Evolutionary conservation across 1,140 invertebrate genomes (phyloP), one percentile per base, ranked within the genome.

Genomic region (Dendroctonus ponderosae): DNA sequence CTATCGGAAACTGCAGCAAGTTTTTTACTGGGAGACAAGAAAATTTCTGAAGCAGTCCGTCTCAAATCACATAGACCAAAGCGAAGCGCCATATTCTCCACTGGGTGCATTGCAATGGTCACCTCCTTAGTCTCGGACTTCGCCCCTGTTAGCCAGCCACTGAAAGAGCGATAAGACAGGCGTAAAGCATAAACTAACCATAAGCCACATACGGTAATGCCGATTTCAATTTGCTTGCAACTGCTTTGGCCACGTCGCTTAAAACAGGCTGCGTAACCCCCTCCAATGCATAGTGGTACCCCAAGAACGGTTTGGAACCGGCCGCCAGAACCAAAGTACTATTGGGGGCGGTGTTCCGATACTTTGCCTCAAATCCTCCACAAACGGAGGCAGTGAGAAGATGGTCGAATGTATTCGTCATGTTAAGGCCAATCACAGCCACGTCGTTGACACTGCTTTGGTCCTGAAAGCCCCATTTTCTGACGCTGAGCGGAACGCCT

Each of bases 201-300:
- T 46, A 4, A 39, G 7, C n/a, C 15, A 86, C 85, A 85, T 83
- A 94, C 90, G 91, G 91, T 68, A 93, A 85, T 62, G 90, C 90
- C 65, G 87, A 91, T 75, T 91, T 94, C 11, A 97, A 84, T 84
- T 94, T 94, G 70, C 86, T 90, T 12, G 93, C 92, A 65, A 97
- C 89, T 66, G 91, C 92, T 76, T 91, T 88, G 0, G 93, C 93
- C 42, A 97, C 91, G 80, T 97, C 92, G 66, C 87, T 88, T 50
- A 93, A 83, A 40, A 88, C 84, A 11, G 85, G 87, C 40, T 84
- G 84, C 67, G 85, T 82, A 61, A 89, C 85, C 69, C 92, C 93
- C 86, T 97, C 94, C 41, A 94, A 81, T 37, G 92, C 92, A 80
- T 92, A 91, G 80, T 95, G 93, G 79, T 95, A 95, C 9, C 90